These are phyloP conservation scores for Sarcophilus harrisii DNA, from an alignment of 2,797 vertebrate genomes.

Conservation along the genomic window DNA sequence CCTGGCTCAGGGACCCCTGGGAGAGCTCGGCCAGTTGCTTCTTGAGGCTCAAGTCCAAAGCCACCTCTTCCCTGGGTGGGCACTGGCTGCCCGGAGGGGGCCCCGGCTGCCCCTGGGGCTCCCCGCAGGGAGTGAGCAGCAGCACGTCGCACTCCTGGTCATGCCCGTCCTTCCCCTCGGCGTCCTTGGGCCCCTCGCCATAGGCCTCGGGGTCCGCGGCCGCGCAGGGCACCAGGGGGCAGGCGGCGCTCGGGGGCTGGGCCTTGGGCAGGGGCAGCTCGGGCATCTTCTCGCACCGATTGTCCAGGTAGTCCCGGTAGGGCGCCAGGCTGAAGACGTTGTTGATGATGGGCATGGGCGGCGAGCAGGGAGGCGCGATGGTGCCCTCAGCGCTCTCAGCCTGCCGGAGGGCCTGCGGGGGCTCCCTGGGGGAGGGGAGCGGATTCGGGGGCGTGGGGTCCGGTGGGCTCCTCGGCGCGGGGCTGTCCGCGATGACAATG, in stretches of 20 bases:
- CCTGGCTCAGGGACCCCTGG: not conserved
- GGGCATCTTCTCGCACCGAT: conserved; percentile 59
- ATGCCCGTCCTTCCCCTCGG: too few relatives aligned
- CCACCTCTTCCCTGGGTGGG: conserved; percentile 40
- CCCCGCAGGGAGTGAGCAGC: not conserved
- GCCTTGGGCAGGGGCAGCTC: conserved; percentile 47
- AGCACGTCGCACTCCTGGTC: not conserved
- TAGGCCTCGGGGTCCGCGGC: not conserved
- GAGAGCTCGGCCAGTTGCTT: conserved; percentile 57
- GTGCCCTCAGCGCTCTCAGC: accelerated
- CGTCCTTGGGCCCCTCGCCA: not conserved
- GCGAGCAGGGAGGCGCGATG: conserved; percentile 79
- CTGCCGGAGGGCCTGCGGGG: not conserved
- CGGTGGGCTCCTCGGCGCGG: accelerated
- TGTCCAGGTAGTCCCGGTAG: conserved; percentile 88
- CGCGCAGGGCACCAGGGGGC: not conserved
- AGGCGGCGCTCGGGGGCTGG: not conserved
- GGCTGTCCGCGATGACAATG: conserved; percentile 73
- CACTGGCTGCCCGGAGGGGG: not conserved
- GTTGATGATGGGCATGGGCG: conserved; percentile 95
- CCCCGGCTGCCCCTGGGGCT: not conserved
- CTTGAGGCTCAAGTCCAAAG: conserved; percentile 86
- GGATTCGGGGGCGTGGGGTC: not conserved
- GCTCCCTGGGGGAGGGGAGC: not conserved
- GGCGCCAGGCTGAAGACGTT: conserved; percentile 96